phyloP scores from a whole-genome alignment of 2,888 invertebrate genomes.

The Chalcosyrphus nemorum region DNA sequence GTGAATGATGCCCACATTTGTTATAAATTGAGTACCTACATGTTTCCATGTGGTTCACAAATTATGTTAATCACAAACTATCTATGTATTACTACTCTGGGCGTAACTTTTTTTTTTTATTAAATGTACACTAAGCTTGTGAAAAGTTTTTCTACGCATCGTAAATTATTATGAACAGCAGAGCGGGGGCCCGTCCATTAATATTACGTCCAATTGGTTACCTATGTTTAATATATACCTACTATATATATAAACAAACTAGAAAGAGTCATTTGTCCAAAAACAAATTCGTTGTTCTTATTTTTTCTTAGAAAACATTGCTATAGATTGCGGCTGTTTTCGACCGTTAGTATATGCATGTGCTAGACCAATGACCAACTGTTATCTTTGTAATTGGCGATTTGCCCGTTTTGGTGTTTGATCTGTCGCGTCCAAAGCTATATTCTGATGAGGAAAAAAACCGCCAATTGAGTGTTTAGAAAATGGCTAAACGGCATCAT shows the following conservation, averaged over 20 bases:
- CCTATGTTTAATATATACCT: neutral
- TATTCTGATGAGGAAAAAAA: neutral
- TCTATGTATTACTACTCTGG: neutral
- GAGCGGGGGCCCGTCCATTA: neutral
- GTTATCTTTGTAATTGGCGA: constrained; percentile 44
- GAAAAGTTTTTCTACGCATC: neutral
- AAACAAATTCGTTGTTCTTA: neutral
- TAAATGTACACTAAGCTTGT: neutral
- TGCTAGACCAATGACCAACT: constrained; percentile 20
- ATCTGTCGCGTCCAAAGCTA: constrained; percentile 16
- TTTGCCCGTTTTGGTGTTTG: constrained; percentile 24
- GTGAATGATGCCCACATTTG: constrained; percentile 30
- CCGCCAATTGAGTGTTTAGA: neutral
- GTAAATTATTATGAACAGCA: neutral
- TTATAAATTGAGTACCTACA: constrained; percentile 4
- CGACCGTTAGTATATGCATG: constrained; percentile 10
- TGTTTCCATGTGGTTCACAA: neutral
- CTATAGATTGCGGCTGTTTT: neutral
- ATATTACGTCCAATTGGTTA: neutral
- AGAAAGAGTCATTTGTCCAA: neutral
- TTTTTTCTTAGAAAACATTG: neutral
- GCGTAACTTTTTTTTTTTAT: neutral
- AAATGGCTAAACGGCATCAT: neutral
- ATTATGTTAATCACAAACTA: neutral
- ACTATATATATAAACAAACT: neutral